phyloP scores from a whole-genome alignment of 92 coral and sea anemone species.

The Chrysogorgia sp. region DNA sequence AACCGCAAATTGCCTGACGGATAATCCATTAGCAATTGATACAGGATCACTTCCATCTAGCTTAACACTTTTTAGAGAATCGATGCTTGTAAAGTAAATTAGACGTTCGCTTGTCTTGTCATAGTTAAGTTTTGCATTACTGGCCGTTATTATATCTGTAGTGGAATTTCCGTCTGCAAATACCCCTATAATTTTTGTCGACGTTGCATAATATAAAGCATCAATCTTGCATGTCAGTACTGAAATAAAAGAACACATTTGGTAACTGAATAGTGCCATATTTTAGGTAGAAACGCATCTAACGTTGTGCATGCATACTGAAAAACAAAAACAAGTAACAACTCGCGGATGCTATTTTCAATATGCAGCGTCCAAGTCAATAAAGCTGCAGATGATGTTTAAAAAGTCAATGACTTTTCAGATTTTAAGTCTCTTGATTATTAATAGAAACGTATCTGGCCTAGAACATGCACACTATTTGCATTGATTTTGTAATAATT shows the following conservation, averaged over 20 bases:
- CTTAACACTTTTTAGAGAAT: not conserved
- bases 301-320: too few species aligned
- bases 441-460: too few species aligned
- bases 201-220: slow-evolving; percentile 25
- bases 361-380: too few species aligned
- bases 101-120: not conserved
- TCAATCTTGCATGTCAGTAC: slow-evolving; percentile 10
- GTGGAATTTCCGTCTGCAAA: slow-evolving; percentile 4
- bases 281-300: too few species aligned
- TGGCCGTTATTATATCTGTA: not conserved
- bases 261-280: too few species aligned
- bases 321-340: too few species aligned
- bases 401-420: too few species aligned
- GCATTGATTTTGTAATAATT: too few species aligned
- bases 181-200: not conserved
- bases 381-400: too few species aligned
- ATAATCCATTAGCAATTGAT: not conserved
- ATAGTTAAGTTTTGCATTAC: slow-evolving; percentile 4
- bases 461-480: too few species aligned
- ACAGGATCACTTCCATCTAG: slow-evolving; percentile 15
- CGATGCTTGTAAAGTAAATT: not conserved
- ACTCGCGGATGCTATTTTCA: too few species aligned
- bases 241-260: not conserved
- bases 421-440: too few species aligned
- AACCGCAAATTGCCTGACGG: not conserved